These are phyloP conservation scores for Ciconia nigra DNA, from an alignment of 2,797 vertebrate genomes.

Conservation along the genomic window DNA sequence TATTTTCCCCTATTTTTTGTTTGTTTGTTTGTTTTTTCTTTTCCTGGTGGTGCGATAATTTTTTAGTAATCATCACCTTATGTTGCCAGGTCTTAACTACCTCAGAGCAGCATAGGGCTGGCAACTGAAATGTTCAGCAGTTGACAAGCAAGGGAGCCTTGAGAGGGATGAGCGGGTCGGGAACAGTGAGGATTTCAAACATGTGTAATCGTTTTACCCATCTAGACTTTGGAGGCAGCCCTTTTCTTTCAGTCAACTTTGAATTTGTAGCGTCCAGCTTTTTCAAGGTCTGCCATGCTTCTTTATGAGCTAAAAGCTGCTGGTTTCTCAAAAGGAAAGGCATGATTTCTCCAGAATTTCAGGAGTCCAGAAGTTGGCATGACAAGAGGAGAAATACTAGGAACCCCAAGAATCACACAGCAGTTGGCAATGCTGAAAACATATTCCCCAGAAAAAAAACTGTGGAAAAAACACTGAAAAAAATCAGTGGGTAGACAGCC, in stretches of 20 bases:
- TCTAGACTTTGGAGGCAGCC: neutral
- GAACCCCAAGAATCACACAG: neutral
- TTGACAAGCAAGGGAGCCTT: neutral
- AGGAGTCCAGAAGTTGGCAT: neutral
- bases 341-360: accelerated
- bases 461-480: neutral
- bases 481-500: neutral
- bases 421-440: accelerated
- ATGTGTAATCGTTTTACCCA: accelerated
- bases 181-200: neutral
- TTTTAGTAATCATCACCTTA: neutral
- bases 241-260: neutral
- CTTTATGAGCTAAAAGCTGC: neutral
- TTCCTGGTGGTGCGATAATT: neutral
- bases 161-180: neutral
- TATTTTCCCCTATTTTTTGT: accelerated
- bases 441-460: neutral
- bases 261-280: neutral
- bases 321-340: neutral
- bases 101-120: neutral
- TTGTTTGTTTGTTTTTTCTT: neutral
- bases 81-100: neutral
- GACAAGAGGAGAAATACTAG: neutral
- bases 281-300: neutral
- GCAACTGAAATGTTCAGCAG: neutral